phyloP scores from a whole-genome alignment of 1,140 invertebrate genomes.

The Vollenhovia emeryi region DNA sequence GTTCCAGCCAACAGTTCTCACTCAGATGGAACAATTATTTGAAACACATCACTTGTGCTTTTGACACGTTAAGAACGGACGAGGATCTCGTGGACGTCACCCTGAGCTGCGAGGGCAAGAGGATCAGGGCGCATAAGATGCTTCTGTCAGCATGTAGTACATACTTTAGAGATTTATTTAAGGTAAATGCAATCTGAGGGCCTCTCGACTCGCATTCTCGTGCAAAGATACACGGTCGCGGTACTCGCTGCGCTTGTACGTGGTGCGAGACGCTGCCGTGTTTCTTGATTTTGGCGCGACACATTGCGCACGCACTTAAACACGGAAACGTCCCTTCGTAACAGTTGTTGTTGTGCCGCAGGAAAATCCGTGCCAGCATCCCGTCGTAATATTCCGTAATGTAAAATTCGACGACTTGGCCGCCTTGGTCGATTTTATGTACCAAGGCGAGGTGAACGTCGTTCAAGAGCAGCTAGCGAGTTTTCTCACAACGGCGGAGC shows the following conservation, averaged over 20 bases:
- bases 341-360: constrained; percentile 73
- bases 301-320: neutral
- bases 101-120: constrained; percentile 92
- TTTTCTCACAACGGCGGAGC: constrained; percentile 88
- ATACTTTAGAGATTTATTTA: constrained; percentile 94
- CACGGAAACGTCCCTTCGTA: neutral
- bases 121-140: constrained; percentile 94
- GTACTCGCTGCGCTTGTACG: too few relatives aligned
- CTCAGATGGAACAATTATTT: constrained; percentile 92
- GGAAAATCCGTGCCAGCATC: constrained; percentile 94
- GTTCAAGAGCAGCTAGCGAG: constrained; percentile 88
- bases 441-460: constrained; percentile 90
- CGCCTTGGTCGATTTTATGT: constrained; percentile 94
- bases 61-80: constrained; percentile 91
- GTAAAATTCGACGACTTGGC: constrained; percentile 93
- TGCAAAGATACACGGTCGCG: too few relatives aligned
- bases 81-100: constrained; percentile 95
- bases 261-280: too few relatives aligned
- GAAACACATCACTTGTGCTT: constrained; percentile 90
- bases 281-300: neutral
- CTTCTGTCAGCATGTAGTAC: constrained; percentile 93
- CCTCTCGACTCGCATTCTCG: too few relatives aligned
- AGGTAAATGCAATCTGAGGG: constrained; percentile 84
- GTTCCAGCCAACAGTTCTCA: constrained; percentile 89
- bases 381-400: constrained; percentile 94